Conservation (phyloP, 1,140 invertebrate species). For the Cydia amplana region DNA sequence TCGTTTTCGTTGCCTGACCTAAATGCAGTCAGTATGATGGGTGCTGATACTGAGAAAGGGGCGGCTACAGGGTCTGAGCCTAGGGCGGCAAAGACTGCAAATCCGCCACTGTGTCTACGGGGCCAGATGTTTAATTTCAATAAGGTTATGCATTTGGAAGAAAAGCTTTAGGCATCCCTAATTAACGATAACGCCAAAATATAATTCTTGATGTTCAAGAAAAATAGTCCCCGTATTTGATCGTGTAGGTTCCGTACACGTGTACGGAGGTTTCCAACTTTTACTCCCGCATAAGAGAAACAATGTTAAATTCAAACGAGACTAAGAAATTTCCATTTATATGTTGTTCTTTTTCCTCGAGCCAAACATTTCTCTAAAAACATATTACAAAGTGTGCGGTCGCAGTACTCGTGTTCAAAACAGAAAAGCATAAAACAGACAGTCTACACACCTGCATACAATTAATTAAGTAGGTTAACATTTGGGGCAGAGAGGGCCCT, state of each 20-base stretch:
- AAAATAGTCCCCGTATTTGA: conserved; percentile 8
- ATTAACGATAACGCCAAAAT: background rate
- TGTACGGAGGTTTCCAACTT: conserved; percentile 14
- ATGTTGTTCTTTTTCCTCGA: conserved; percentile 42
- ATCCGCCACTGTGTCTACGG: too few relatives aligned
- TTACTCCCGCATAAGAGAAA: conserved; percentile 24
- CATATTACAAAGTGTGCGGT: conserved; percentile 41
- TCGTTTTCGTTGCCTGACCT: too few relatives aligned
- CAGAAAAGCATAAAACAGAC: background rate
- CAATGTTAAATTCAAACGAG: conserved; percentile 43
- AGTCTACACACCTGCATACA: too few relatives aligned
- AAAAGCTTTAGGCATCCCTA: too few relatives aligned
- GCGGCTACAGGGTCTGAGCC: too few relatives aligned
- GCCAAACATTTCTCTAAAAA: conserved; percentile 43
- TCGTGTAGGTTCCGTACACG: background rate
- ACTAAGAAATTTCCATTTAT: conserved; percentile 47
- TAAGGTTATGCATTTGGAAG: too few relatives aligned
- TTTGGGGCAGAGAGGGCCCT: too few relatives aligned
- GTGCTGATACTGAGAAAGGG: too few relatives aligned
- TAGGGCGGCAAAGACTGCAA: too few relatives aligned
- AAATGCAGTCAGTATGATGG: too few relatives aligned
- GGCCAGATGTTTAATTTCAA: too few relatives aligned
- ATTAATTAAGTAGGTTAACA: too few relatives aligned
- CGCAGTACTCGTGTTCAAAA: conserved; percentile 7
- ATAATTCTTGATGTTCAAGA: conserved; percentile 16